Percentiles rank a stretch among this genome's conserved stretches.
Conservation (phyloP, 1,140 invertebrate genomes). For the Zaprionus camerounensis region DNA sequence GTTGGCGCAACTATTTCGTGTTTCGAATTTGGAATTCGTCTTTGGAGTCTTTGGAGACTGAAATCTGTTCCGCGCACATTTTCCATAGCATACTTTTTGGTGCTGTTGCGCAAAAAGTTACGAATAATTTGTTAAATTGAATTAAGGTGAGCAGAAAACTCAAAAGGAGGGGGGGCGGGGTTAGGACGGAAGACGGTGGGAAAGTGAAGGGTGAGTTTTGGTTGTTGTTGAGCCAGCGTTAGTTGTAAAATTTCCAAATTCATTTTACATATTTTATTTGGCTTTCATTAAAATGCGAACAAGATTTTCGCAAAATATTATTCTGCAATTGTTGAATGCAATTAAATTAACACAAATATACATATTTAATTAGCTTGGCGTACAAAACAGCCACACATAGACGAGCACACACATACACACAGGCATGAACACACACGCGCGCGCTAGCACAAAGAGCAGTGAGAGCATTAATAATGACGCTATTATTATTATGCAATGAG, state of each 20-base stretch:
- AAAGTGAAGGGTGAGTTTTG: background rate
- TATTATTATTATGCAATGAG: conserved; percentile 77
- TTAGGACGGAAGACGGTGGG: no score
- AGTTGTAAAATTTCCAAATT: background rate
- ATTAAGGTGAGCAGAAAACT: conserved; percentile 1
- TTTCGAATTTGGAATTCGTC: conserved; percentile 2
- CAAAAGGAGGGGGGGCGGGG: background rate
- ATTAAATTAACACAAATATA: conserved; percentile 36
- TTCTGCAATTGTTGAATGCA: conserved; percentile 16
- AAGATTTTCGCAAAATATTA: background rate
- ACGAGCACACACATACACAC: conserved; percentile 6
- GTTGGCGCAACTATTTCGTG: background rate
- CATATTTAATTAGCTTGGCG: conserved; percentile 64
- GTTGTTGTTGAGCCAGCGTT: background rate
- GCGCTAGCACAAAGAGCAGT: background rate
- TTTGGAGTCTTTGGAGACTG: background rate
- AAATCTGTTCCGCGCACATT: background rate
- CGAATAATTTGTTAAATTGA: background rate
- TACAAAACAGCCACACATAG: background rate
- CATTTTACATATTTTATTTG: conserved; percentile 1
- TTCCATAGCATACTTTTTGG: conserved; percentile 4
- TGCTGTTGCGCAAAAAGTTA: background rate
- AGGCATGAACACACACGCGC: conserved; percentile 8
- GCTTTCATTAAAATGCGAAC: background rate
- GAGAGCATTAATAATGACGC: conserved; percentile 56